Evolutionary conservation across 2,797 vertebrate genomes (phyloP).

Genomic region (Ctenochaetus hawaiiensis): DNA sequence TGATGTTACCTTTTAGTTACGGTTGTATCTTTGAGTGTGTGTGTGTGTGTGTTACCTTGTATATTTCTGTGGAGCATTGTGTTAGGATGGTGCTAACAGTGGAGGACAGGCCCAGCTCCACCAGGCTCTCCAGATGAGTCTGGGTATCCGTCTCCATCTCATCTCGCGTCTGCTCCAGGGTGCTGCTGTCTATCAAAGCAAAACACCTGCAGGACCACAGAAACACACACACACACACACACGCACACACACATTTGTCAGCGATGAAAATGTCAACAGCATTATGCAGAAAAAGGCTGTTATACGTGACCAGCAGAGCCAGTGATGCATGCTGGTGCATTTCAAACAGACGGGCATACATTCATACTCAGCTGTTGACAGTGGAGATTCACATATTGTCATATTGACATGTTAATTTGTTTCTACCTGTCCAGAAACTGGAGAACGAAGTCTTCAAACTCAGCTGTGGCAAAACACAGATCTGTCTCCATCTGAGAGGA

Average conservation of each 20-base stretch:
- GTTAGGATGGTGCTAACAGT: conserved; percentile 97
- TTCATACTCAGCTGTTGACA: conserved; percentile 47
- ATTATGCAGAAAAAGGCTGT: conserved; percentile 12
- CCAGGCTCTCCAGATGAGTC: conserved; percentile 96
- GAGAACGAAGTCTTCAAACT: conserved; percentile 98
- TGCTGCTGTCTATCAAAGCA: conserved; percentile 97
- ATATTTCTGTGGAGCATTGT: conserved; percentile 95
- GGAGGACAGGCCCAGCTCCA: conserved; percentile 95
- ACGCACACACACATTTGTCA: conserved; percentile 37
- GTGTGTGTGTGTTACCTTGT: conserved; percentile 86
- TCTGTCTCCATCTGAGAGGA: conserved; percentile 86
- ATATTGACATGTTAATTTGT: conserved; percentile 65
- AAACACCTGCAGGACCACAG: conserved; percentile 89
- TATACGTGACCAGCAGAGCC: conserved; percentile 29
- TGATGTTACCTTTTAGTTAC: neutral
- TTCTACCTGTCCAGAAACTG: conserved; percentile 97
- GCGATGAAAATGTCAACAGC: conserved; percentile 54
- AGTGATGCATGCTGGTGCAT: conserved; percentile 46
- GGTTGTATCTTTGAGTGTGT: neutral
- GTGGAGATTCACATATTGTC: conserved; percentile 58
- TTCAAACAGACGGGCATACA: conserved; percentile 56
- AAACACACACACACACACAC: conserved; percentile 33
- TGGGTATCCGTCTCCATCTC: conserved; percentile 98
- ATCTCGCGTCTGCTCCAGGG: conserved; percentile 95
- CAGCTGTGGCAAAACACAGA: conserved; percentile 95